Conservation (phyloP, 2,888 invertebrate genomes). For the Micropterix aruncella region DNA sequence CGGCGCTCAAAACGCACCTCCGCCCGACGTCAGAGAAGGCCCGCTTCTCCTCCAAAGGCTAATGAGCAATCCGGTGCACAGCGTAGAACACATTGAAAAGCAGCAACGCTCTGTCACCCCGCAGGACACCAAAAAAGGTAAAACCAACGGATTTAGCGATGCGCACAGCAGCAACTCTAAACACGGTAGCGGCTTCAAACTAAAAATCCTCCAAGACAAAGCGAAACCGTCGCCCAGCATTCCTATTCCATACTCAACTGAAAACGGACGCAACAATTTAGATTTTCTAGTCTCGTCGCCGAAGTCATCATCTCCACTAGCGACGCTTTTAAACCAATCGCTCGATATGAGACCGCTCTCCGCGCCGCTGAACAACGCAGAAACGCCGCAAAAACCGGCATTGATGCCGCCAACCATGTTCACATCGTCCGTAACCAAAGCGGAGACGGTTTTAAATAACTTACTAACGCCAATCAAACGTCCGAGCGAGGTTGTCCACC, state of each 20-base stretch:
- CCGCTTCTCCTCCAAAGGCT: constrained; percentile 58
- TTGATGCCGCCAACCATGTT: constrained; percentile 83
- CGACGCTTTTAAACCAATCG: constrained; percentile 36
- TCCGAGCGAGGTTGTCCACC: constrained; percentile 13
- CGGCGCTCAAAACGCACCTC: constrained; percentile 25
- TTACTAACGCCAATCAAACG: constrained; percentile 8
- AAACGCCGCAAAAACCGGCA: constrained; percentile 50
- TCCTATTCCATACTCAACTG: constrained; percentile 16
- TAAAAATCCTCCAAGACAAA: constrained; percentile 32
- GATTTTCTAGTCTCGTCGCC: constrained; percentile 41
- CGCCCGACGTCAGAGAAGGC: constrained; percentile 38
- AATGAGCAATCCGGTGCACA: constrained; percentile 73
- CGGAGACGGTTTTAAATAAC: constrained; percentile 15
- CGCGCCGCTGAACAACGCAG: constrained; percentile 20
- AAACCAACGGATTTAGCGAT: constrained; percentile 23
- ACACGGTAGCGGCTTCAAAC: constrained; percentile 24
- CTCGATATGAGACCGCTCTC: constrained; percentile 16
- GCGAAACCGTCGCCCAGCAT: constrained; percentile 15
- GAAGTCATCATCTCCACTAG: constrained; percentile 39
- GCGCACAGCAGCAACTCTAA: constrained; percentile 23
- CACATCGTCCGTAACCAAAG: constrained; percentile 39
- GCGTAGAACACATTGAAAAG: constrained; percentile 80
- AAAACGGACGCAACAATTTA: constrained; percentile 17
- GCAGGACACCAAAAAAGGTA: constrained; percentile 34
- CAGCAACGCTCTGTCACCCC: constrained; percentile 68